Conservation (phyloP, 2,113 vertebrate species). For the Stegostoma tigrinum region DNA sequence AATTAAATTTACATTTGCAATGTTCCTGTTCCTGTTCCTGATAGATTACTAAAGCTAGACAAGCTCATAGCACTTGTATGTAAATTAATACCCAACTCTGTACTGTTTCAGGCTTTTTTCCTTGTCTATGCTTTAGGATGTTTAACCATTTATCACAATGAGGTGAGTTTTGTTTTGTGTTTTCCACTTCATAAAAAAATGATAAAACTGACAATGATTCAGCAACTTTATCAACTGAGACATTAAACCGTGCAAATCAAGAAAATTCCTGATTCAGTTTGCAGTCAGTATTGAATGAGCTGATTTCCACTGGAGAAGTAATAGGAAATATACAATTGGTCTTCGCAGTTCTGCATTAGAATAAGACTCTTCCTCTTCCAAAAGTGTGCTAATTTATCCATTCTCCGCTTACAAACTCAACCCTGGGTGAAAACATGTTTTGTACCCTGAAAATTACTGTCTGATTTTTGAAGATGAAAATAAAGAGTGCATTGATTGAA, state of each 20-base stretch:
- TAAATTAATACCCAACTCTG: conserved; percentile 42
- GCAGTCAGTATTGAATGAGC: not conserved
- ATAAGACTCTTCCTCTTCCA: not conserved
- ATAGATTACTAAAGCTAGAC: not conserved
- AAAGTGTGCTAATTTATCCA: too few species aligned
- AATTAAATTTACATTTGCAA: not conserved
- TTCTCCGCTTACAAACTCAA: not conserved
- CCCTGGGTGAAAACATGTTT: not conserved
- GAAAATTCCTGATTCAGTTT: not conserved
- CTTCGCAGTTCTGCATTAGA: not conserved
- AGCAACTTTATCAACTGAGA: not conserved
- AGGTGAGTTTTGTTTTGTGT: conserved; percentile 59
- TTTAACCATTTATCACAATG: conserved; percentile 67
- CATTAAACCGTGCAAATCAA: not conserved
- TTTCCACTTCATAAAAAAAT: not conserved
- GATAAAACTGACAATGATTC: not conserved
- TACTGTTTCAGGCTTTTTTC: conserved; percentile 79
- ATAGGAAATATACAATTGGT: not conserved
- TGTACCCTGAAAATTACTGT: not conserved
- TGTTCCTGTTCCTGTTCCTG: not conserved
- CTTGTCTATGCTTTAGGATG: conserved; percentile 84
- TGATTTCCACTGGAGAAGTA: not conserved
- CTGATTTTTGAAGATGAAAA: not conserved
- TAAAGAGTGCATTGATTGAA: not conserved
- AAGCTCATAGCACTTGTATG: not conserved